Evolutionary conservation across 2,113 vertebrate genomes (phyloP).

Genomic region (Corythornis cristatus): DNA sequence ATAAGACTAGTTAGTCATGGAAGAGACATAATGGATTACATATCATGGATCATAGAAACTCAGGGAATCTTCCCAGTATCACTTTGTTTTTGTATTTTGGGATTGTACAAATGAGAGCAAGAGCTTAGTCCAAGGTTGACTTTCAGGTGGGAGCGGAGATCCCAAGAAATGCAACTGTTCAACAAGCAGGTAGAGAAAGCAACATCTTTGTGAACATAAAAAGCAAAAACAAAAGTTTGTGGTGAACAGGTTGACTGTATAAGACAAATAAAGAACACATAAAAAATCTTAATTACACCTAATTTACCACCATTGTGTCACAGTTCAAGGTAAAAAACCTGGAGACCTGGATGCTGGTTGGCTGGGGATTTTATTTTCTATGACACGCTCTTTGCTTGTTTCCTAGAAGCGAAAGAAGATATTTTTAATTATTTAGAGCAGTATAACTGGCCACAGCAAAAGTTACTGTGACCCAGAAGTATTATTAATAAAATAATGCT

Average conservation of each 20-base stretch:
- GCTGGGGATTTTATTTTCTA: neutral
- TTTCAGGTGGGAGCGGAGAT: neutral
- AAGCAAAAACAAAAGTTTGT: neutral
- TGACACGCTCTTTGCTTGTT: neutral
- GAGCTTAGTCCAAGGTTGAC: neutral
- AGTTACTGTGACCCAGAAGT: neutral
- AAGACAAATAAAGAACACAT: neutral
- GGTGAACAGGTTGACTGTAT: neutral
- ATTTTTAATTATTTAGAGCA: neutral
- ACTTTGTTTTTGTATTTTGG: neutral
- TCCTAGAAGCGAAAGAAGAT: neutral
- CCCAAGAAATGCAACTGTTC: neutral
- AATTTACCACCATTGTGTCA: neutral
- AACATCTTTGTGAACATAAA: neutral
- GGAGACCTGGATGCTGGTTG: fast-evolving
- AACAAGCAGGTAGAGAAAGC: neutral
- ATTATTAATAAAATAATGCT: neutral
- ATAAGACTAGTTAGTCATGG: neutral
- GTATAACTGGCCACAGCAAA: neutral
- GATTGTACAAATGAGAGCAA: neutral
- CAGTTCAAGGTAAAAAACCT: neutral
- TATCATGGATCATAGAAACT: neutral
- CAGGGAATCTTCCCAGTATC: neutral
- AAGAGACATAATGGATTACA: neutral
- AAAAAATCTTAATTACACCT: neutral